Base-by-base conservation (phyloP, 2,888 invertebrate genomes). In the Lissonota sp. region DNA sequence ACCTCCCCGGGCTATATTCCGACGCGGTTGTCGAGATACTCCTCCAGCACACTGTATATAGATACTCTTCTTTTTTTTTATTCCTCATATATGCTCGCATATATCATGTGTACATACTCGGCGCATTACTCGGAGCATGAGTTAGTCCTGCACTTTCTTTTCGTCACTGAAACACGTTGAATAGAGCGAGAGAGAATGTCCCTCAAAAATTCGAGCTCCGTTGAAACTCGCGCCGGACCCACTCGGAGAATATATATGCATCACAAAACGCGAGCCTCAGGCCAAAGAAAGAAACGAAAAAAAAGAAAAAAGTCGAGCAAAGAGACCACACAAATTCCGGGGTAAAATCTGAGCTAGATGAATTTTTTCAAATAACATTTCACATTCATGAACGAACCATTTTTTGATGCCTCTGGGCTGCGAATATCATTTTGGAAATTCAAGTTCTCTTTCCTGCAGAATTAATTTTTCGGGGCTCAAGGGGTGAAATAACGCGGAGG, bases 1-100 rank as follows among this genome's bases (percentile, higher is more conserved):
- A 66, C 75, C 73, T 71, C 66, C 72, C 55, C 72, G 63, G 78
- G 55, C 73, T 69, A 55, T 64, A 69, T 67, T 76, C 78, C 71
- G 57, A 78, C 78, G 74, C 63, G 44, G 71, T 74, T 49, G 74
- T 66, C 51, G 53, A 64, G 76, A 51, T n/a, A 14, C 66, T 67
- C 55, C 44, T 66, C 55, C 66, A 62, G 67, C 53, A 79, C 39
- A 40, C 62, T 63, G 46, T 12, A 26, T 26, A 53, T 49, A 49
- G 46, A 49, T n/a, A 5, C 44, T 57, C 40, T 40, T 49, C 39
- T 57, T 57, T 40, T 26, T 46, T n/a, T n/a, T n/a, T n/a, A n/a
- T n/a, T 44, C 10, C 57, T 49, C 64, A 39, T 49, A 67, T 42
- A 51, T 63, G 16, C 49, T 57, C 53, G 55, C 16, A 63, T 64